A percentile compares a stretch with the other conserved stretches of the same genome.
These are phyloP conservation scores for Holothuria leucospilota DNA, from an alignment of 53 echinoderm and acorn worm genomes.

Conservation along the genomic window DNA sequence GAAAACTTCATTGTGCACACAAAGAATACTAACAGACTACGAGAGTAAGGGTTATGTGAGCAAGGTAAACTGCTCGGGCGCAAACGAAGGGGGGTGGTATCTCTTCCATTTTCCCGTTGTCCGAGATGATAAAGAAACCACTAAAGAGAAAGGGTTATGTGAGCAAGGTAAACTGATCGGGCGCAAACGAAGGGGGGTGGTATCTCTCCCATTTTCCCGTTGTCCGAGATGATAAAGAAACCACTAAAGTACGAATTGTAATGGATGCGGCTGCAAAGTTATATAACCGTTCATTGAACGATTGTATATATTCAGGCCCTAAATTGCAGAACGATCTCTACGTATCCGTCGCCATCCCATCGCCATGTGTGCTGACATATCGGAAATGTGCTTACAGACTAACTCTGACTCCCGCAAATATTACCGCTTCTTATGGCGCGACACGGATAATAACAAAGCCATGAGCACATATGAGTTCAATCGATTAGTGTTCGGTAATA, in stretches of 20 bases:
- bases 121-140: not conserved
- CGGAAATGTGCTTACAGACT: conserved; percentile 39
- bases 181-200: not conserved
- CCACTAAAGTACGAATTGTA: too few relatives aligned
- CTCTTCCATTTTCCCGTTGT: not conserved
- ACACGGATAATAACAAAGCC: not conserved
- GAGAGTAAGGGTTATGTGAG: too few relatives aligned
- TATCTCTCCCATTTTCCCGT: conserved; percentile 4
- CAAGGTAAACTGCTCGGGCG: too few relatives aligned
- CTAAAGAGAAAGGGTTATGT: too few relatives aligned
- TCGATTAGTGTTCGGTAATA: conserved; percentile 39
- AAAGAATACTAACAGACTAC: too few relatives aligned
- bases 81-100: conserved; percentile 1
- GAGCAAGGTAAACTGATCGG: too few relatives aligned
- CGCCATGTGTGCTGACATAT: not conserved
- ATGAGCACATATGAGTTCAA: conserved; percentile 33
- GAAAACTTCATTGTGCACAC: too few relatives aligned
- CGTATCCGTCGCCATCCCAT: too few relatives aligned
- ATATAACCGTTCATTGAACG: too few relatives aligned
- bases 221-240: not conserved
- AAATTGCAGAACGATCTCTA: too few relatives aligned
- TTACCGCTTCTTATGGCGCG: conserved; percentile 17
- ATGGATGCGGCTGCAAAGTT: too few relatives aligned
- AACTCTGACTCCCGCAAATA: not conserved
- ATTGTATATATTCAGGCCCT: too few relatives aligned